Base-by-base conservation (phyloP, 2,888 invertebrate species). In the Pristionchus mayeri region DNA sequence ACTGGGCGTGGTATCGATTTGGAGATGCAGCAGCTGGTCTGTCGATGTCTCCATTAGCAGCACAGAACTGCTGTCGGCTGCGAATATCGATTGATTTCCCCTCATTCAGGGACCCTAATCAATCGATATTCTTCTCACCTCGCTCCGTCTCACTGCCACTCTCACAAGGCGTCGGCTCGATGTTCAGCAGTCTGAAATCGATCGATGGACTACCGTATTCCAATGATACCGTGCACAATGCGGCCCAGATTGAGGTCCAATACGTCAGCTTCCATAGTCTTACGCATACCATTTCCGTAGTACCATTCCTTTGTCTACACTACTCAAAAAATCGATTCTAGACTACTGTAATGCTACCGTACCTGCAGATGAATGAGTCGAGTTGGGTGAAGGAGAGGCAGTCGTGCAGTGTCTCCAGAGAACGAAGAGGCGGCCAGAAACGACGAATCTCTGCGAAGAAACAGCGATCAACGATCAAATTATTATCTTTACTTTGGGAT, bases 391-490 rank as follows among this genome's bases (percentile, higher is more conserved):
- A 94, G 80, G 97, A 98, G 89, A 98, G 94, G 78, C 97, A 97
- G 94, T 99, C 98, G 95, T 99, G 98, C 86, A 99, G 94, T 6
- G 98, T 99, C 94, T 99, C 98, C 93, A 99, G 94, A 1, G 98
- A 98, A 50, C 98, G 95, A 90, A 99, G 97, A 1, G 97, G 96
- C 40, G 98, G 98, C 88, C 98, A 97, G 85, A 92, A 92, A 9
- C 92, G 96, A 24, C 90, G 88, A 84, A 92, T 92, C 85, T 92
- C 92, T 91, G 87, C 0, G n/a, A 52, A 21, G 37, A 0, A 3
- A 4, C n/a, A 16, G 24, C n/a, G 40, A 57, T 48, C 40, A 40
- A 40, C 71, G 44, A 44, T 44, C 44, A 44, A 44, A 9, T 44
- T 44, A 44, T 44, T 6, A 44, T 44, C 67, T n/a, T n/a, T n/a